Conservation (phyloP, 2,113 vertebrate genomes). For the Cynocephalus volans region DNA sequence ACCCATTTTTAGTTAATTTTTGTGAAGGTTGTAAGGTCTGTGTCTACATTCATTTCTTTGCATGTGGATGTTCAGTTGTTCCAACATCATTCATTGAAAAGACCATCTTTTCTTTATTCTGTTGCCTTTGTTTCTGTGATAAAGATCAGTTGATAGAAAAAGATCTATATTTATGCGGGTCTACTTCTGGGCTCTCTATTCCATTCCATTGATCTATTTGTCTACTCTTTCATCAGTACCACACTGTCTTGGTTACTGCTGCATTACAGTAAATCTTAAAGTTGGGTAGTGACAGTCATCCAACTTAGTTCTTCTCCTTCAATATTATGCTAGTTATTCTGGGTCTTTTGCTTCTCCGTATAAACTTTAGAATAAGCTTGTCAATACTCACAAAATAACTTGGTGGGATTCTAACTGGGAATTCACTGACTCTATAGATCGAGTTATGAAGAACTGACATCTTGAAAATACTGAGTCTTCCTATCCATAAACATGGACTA, state of each 20-base stretch:
- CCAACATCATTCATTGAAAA: neutral
- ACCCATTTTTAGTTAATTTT: neutral
- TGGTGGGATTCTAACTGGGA: neutral
- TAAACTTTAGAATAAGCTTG: neutral
- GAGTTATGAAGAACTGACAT: neutral
- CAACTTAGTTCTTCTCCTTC: neutral
- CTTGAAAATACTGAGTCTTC: neutral
- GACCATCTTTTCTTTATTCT: neutral
- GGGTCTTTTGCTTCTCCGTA: neutral
- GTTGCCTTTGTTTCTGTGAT: neutral
- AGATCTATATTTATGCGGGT: neutral
- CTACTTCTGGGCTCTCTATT: neutral
- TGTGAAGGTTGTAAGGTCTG: neutral
- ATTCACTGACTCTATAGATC: neutral
- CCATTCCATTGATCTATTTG: neutral
- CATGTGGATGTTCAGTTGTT: neutral
- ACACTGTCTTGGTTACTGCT: neutral
- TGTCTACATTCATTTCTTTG: neutral
- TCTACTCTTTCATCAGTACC: neutral
- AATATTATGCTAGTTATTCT: neutral
- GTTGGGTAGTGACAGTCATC: neutral
- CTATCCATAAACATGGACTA: neutral
- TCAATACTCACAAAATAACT: neutral
- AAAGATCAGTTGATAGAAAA: neutral
- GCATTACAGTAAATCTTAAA: neutral